Evolutionary conservation across 2,888 invertebrate species (phyloP), one percentile per base, ranked within the genome.

Genomic region (Linnaemya vulpina): DNA sequence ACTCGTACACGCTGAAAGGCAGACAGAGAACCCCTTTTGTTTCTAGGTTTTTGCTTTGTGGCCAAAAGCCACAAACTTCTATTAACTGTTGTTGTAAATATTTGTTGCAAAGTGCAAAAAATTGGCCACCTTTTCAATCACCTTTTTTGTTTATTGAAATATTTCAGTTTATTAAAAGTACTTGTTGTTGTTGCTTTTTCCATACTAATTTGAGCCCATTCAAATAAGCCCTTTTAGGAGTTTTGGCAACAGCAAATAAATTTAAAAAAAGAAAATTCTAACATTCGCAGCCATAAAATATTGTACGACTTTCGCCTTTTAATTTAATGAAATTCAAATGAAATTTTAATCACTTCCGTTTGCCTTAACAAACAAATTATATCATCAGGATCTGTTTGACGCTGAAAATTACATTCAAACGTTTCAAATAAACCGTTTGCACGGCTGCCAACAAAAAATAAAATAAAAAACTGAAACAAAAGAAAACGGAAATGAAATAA

Each of bases 281-380:
- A 9, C 17, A 51, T 15, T 3, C 2, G 5, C 30, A 25, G 13
- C 13, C 4, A 3, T 35, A 9, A 51, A 74, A 22, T 51, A 30
- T 40, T 25, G 43, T 53, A 55, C 55, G 30, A 53, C 15, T 53
- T 49, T 30, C 60, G 51, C 20, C 65, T 73, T 73, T 73, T 55
- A 73, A 80, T 80, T 73, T n/a, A n/a, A n/a, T n/a, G 51, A 40
- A 71, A 60, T 65, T 46, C 38, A 43, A 83, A 83, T 74, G 35
- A 35, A 78, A 55, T 55, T 78, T 78, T 78, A 46, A 74, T 74
- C 71, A 83, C 73, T 73, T 83, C 73, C 76, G 76, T 83, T 77
- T 63, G 38, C 4, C 20, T 82, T 75, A 53, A 46, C 55, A 55
- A 77, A 77, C 49, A 65, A 82, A 71, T 67, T 58, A 71, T 51